Base-by-base conservation (phyloP, 1,140 invertebrate genomes). In the Plectrocnemia conspersa region DNA sequence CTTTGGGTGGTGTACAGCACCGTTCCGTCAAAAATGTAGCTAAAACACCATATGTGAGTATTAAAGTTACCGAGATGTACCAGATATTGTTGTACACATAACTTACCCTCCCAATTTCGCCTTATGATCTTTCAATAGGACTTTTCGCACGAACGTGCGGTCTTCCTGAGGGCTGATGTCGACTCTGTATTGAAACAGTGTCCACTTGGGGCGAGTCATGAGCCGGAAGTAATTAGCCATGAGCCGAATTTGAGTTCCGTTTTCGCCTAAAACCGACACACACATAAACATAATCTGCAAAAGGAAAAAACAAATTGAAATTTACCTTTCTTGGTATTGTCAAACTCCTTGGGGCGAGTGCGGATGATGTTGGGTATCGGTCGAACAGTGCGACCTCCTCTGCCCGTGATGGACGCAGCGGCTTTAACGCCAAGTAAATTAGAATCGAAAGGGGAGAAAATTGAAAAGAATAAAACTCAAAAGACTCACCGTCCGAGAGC, bases 151-250 rank as follows among this genome's bases (percentile, higher is more conserved):
- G 1, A 52, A 35, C 1, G 81, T 84, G 16, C 76, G 71, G 36
- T 91, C 89, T 59, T 90, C 82, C 5, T 83, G 77, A 0, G 90
- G 90, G 0, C 68, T 64, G 63, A 91, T 87, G 62, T 88, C 83
- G 0, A 95, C 90, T 55, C 82, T 78, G 66, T 96, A 94, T 58
- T 93, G 87, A 50, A 82, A 85, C 0, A 95, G 69, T 25, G 79
- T 73, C 87, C 88, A 93, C 33, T 86, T 75, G 0, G 86, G 81
- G 1, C 70, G 72, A 0, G 80, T 78, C 2, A 82, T 47, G 1
- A 94, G 59, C 10, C 76, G 74, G 58, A 91, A 93, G 56, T 88
- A 92, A 67, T 95, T 95, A 0, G 88, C 71, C 1, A 74, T 52
- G 0, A 93, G 55, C 2, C 62, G 63, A 1, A 91, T 59, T 0